These are phyloP conservation scores for Pristionchus fissidentatus DNA, from an alignment of 2,888 invertebrate genomes.

Conservation along the genomic window DNA sequence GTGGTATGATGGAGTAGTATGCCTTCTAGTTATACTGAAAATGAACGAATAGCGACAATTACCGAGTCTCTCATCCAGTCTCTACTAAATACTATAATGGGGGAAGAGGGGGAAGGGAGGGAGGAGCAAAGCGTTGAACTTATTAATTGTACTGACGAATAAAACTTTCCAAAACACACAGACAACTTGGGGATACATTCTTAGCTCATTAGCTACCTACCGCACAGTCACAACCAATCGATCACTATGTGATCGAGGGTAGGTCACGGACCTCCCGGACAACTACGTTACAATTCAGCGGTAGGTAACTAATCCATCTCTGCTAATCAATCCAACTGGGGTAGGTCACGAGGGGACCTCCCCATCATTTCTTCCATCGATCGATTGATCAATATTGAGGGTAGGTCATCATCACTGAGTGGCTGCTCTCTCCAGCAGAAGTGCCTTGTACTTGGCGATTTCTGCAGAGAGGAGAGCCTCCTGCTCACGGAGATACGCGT, in stretches of 20 bases:
- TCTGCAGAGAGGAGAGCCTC: conserved; percentile 60
- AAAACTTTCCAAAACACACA: conserved; percentile 6
- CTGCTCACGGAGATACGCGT: conserved; percentile 65
- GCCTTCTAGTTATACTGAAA: conserved; percentile 33
- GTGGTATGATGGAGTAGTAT: conserved; percentile 16
- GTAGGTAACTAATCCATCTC: too few relatives aligned
- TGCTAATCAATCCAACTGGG: too few relatives aligned
- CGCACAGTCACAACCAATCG: background rate
- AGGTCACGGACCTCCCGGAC: conserved; percentile 5
- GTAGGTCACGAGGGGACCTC: background rate
- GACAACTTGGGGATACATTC: too few relatives aligned
- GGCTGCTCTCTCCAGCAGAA: conserved; percentile 34
- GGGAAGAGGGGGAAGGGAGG: background rate
- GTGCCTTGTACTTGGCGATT: conserved; percentile 54
- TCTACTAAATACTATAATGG: background rate
- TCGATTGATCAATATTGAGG: background rate
- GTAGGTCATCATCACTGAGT: background rate
- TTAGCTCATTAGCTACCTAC: background rate
- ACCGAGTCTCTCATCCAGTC: conserved; percentile 34
- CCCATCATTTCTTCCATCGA: background rate
- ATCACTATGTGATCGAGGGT: conserved; percentile 12
- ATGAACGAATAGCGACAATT: background rate
- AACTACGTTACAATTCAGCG: background rate
- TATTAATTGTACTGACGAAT: conserved; percentile 6
- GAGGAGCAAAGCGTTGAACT: background rate